Base-by-base conservation (phyloP, 2,113 vertebrate species). In the Lota lota region DNA sequence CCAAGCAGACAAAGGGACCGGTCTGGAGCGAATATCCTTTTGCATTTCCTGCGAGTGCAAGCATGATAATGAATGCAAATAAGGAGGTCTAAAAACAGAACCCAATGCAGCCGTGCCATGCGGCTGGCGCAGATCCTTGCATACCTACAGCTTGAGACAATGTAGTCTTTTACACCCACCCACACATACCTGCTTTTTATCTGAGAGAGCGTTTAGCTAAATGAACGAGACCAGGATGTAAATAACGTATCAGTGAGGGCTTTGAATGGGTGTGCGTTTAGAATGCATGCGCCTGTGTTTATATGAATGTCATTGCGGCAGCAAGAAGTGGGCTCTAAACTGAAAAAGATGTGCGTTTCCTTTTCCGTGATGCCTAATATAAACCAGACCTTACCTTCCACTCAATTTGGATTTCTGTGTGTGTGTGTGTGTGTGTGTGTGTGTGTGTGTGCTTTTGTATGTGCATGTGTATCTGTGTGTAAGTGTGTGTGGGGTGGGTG, bases 281-380 rank as follows among this genome's bases (percentile, higher is more conserved):
- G 71, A 70, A 75, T 67, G 74, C 24, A 21, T 40, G 56, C 59
- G 61, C 50, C 50, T 77, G 75, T 76, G 73, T 84, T 70, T 84
- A 69, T 65, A 64, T 72, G 66, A 22, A 68, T 84, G 79, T 83
- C 75, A 81, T 79, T 83, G 85, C 18, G 24, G 72, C 72, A 81
- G 80, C 81, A 82, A 81, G 78, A 84, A 85, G 76, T 76, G 67
- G 68, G 81, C 73, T 77, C 73, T 88, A 88, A 91, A 79, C 84
- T 83, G 79, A 88, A 89, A 89, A 91, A 90, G 84, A 88, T 88
- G 86, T 84, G 83, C 63, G 8, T 83, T 85, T 88, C 75, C 75
- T 67, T 73, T 79, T 79, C 83, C 21, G 81, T 82, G 74, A 86
- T 82, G 83, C 75, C 64, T 89, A 90, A 88, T 88, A 77, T 56